Evolutionary conservation across 1,140 invertebrate genomes (phyloP), one percentile per base, ranked within the genome.

Genomic region (Tyrophagus putrescentiae): DNA sequence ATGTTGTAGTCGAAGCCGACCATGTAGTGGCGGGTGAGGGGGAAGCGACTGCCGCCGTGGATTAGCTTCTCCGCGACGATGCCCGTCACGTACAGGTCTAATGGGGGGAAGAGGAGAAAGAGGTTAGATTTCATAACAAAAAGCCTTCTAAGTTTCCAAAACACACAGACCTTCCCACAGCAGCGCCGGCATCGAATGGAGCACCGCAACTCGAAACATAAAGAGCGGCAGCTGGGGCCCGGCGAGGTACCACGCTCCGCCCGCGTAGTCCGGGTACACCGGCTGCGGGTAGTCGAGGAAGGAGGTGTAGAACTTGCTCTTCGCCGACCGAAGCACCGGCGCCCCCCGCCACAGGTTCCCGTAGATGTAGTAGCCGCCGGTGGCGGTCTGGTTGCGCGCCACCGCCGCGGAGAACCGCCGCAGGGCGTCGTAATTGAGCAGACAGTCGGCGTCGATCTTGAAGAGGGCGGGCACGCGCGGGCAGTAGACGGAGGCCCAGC

Each of bases 371-470:
- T 68, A 83, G 84, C 83, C 85, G 88, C 68, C 82, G 82, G 62
- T 80, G 80, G 0, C 60, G 7, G 11, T 48, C 28, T 13, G 3
- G 3, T 54, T 54, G 13, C 21, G 52, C 27, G 9, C 25, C 25
- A 54, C 16, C 16, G 33, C 45, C 39, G 62, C 52, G 29, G 44
- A 29, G 23, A 65, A 32, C n/a, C 64, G 44, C 27, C 63, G 27
- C 31, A 68, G 56, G 41, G 61, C 57, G 31, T 64, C 61, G 52
- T 87, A 72, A 72, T 88, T 87, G 4, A 90, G 76, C 67, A 83
- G 87, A 72, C 85, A 84, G 64, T 90, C 86, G 65, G 89, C 86
- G 64, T 89, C 86, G 4, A 82, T 81, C 73, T 90, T 89, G 69
- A 88, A 77, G 1, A 89, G 72, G 71, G 80, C 87, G 50, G 77